Base-by-base conservation (phyloP, 2,113 vertebrate species). In the Macquaria australasica region DNA sequence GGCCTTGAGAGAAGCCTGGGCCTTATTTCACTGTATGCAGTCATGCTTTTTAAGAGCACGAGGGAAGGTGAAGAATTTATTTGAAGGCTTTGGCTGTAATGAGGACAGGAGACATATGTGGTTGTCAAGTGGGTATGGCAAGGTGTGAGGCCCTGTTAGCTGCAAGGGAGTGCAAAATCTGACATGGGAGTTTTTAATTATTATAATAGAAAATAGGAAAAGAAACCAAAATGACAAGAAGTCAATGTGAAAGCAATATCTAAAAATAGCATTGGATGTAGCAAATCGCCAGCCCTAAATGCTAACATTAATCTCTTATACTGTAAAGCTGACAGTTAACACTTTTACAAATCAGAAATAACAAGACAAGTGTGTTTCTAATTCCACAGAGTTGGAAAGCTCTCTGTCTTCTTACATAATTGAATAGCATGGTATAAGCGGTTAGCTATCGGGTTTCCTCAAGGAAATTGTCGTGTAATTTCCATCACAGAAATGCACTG, bases 351-450 rank as follows among this genome's bases (percentile, higher is more conserved):
- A 80, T 72, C 14, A 34, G 39, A 39, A 70, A 80, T 45, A 81
- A 67, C 78, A 31, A 28, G 9, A 39, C 59, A 7, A 34, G 14
- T 4, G 8, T 55, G 59, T 41, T 80, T 81, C 55, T 66, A 34
- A 79, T 45, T 50, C n/a, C 14, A 18, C 62, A 55, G 58, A 68
- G 25, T 39, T 73, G 51, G 31, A 80, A 70, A 79, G 71, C 82
- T 77, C 82, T 73, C 85, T 8, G 28, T 83, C 66, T 67, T 76
- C 81, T 79, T 91, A 79, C 86, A 92, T 89, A 88, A 92, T 89
- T 91, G 82, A 93, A 78, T 74, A 90, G 73, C 21, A 8, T 37
- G 60, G 71, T 63, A 69, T 53, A 41, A 84, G 91, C n/a, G 79
- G 89, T 89, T 51, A 41, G 79, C 48, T 67, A 8, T 43, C 72